These are phyloP conservation scores for Crambe crambe DNA, from an alignment of 37 sponge, comb jelly and placozoan genomes.

Conservation along the genomic window DNA sequence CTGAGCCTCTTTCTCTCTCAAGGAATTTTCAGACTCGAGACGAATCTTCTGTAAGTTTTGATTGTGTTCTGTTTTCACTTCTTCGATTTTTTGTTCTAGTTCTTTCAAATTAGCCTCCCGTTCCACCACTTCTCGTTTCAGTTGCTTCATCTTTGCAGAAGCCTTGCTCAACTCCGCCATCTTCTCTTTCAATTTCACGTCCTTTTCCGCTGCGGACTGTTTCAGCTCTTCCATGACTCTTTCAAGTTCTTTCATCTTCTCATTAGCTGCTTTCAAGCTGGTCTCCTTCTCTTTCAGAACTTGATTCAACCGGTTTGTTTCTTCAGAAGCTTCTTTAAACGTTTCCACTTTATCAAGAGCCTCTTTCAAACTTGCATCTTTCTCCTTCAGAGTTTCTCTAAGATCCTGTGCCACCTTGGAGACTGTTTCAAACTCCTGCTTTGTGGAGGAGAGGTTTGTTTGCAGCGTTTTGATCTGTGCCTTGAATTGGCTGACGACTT, in stretches of 20 bases:
- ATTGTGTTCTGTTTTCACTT: neutral
- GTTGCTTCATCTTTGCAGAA: neutral
- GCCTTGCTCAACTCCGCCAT: neutral
- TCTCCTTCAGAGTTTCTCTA: slow-evolving; percentile 1
- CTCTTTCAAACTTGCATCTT: neutral
- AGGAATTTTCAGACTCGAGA: neutral
- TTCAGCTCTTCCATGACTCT: neutral
- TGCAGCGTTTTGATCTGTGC: slow-evolving; percentile 33
- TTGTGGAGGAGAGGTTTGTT: neutral
- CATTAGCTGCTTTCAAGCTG: neutral
- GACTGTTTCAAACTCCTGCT: neutral
- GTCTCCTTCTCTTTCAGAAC: neutral
- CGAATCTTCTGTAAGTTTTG: neutral
- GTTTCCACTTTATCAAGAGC: neutral
- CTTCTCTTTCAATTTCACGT: neutral
- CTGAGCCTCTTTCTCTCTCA: slow-evolving; percentile 1
- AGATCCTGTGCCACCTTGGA: neutral
- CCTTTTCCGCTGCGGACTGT: neutral
- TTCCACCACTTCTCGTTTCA: neutral
- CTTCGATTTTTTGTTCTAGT: neutral
- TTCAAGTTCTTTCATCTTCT: neutral
- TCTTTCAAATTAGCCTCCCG: neutral
- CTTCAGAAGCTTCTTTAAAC: neutral
- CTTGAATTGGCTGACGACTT: slow-evolving; percentile 32
- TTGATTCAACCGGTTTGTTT: neutral